These are phyloP conservation scores for Nesometra sesokonis DNA, from an alignment of 35 echinoderm and acorn worm species.

Conservation along the genomic window DNA sequence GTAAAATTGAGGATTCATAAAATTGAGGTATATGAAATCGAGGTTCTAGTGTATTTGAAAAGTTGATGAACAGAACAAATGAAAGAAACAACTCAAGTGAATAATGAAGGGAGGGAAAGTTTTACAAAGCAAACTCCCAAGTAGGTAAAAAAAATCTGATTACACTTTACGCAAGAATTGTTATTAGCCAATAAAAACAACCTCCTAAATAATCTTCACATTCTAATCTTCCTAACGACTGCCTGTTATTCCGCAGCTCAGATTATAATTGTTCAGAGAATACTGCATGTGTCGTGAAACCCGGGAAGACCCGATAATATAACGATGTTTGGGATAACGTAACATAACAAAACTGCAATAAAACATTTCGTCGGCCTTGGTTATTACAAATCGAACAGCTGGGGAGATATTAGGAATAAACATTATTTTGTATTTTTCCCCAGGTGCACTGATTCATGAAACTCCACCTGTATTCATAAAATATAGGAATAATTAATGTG, in stretches of 20 bases:
- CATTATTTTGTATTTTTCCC: background rate
- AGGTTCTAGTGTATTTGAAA: too few relatives aligned
- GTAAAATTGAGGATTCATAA: too few relatives aligned
- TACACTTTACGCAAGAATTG: background rate
- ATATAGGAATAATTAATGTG: background rate
- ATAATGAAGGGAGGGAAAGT: background rate
- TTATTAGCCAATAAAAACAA: background rate
- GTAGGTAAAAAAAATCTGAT: background rate
- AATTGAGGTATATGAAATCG: too few relatives aligned
- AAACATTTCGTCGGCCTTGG: background rate
- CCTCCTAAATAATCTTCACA: background rate
- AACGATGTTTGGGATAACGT: background rate
- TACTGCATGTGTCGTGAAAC: background rate
- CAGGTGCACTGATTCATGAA: background rate
- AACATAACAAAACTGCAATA: background rate
- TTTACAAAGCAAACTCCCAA: background rate
- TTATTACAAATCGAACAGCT: background rate
- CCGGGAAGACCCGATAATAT: background rate
- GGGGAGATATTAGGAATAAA: background rate
- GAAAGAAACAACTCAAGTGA: background rate
- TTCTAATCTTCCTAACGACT: background rate
- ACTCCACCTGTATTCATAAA: background rate
- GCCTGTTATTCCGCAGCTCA: background rate
- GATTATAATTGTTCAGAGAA: background rate
- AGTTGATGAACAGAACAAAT: too few relatives aligned